These are phyloP conservation scores for Ophiodon elongatus DNA, from an alignment of 2,113 vertebrate genomes.

Conservation along the genomic window DNA sequence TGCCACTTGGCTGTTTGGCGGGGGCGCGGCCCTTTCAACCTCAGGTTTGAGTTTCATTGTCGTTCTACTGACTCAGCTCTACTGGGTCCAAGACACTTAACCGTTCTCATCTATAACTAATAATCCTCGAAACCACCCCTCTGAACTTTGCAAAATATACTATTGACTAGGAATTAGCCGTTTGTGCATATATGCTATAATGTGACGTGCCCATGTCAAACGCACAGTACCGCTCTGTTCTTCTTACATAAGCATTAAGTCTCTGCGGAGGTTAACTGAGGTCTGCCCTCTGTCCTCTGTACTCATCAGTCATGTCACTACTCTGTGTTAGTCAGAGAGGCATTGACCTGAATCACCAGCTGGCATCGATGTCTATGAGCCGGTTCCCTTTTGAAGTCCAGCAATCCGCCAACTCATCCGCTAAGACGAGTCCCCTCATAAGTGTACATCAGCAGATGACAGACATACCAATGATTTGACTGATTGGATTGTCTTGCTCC, in stretches of 20 bases:
- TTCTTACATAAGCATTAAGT: slow-evolving; percentile 35
- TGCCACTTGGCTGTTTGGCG: not conserved
- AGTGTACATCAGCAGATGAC: slow-evolving; percentile 14
- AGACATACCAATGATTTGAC: slow-evolving; percentile 27
- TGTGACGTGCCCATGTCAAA: slow-evolving; percentile 23
- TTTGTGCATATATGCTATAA: slow-evolving; percentile 35
- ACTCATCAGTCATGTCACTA: slow-evolving; percentile 65
- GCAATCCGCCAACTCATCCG: slow-evolving; percentile 9
- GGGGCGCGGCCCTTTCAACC: not conserved
- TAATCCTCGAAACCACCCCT: slow-evolving; percentile 34
- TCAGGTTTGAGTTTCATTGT: not conserved
- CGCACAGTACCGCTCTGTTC: not conserved
- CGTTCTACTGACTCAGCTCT: slow-evolving; percentile 41
- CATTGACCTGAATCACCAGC: slow-evolving; percentile 65
- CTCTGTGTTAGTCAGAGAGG: slow-evolving; percentile 47
- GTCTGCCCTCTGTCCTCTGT: slow-evolving; percentile 39
- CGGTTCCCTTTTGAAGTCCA: slow-evolving; percentile 48
- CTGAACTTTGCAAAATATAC: slow-evolving; percentile 33
- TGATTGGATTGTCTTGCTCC: slow-evolving; percentile 12
- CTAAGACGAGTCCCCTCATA: slow-evolving; percentile 3
- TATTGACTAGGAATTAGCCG: slow-evolving; percentile 37
- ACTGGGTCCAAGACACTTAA: slow-evolving; percentile 27
- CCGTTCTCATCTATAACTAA: slow-evolving; percentile 42
- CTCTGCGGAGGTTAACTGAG: slow-evolving; percentile 47
- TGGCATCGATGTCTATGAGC: slow-evolving; percentile 46